Conservation (phyloP, 2,888 invertebrate genomes). For the Volucella inanis region DNA sequence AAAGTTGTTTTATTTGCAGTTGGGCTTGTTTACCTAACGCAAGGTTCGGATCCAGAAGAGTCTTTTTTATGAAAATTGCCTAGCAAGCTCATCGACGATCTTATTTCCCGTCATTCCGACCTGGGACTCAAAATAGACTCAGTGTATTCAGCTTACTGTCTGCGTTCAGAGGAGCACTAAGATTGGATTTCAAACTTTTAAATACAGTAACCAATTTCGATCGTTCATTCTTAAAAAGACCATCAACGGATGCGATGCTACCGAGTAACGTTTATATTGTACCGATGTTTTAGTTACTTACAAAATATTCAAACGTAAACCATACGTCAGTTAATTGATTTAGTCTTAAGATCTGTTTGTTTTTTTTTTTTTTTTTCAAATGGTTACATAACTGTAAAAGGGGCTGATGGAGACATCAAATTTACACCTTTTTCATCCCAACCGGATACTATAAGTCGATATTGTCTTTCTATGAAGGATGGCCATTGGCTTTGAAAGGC, state of each 20-base stretch:
- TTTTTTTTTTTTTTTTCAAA: neutral
- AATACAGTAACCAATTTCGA: constrained; percentile 22
- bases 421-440: constrained; percentile 1
- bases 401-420: neutral
- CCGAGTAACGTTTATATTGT: neutral
- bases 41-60: too few relatives aligned
- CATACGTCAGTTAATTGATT: neutral
- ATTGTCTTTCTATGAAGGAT: neutral
- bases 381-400: neutral
- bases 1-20: too few relatives aligned
- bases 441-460: constrained; percentile 10
- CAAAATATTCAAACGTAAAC: neutral
- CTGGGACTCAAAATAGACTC: too few relatives aligned
- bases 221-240: constrained; percentile 15
- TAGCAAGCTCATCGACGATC: too few relatives aligned
- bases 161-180: too few relatives aligned
- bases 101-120: too few relatives aligned
- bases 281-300: neutral
- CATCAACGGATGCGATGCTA: neutral
- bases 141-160: too few relatives aligned
- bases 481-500: neutral
- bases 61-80: too few relatives aligned
- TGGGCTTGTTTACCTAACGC: too few relatives aligned
- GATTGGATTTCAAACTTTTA: neutral
- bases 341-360: neutral